A percentile compares a stretch with the other conserved stretches of the same genome.
These are phyloP conservation scores for Aldabrachelys gigantea DNA, from an alignment of 2,113 vertebrate genomes.

Conservation along the genomic window DNA sequence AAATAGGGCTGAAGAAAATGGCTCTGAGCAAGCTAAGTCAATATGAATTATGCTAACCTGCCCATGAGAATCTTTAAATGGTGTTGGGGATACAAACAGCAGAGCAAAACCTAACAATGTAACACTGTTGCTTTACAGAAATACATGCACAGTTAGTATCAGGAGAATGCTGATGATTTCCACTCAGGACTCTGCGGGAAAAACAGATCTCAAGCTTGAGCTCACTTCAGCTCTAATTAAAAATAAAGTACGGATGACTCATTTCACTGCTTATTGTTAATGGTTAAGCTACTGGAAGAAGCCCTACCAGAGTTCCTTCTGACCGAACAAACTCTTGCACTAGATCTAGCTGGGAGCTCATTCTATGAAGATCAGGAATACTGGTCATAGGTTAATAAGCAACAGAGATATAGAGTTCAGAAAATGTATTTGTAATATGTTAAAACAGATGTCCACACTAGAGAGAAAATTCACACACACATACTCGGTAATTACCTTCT, in stretches of 20 bases:
- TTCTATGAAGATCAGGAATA: not conserved
- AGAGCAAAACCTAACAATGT: not conserved
- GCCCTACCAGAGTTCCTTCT: conserved; percentile 15
- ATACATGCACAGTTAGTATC: conserved; percentile 1
- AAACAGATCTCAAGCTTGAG: conserved; percentile 31
- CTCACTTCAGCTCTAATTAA: conserved; percentile 55
- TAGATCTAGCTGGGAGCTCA: fast-evolving
- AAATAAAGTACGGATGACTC: conserved; percentile 59
- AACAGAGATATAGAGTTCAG: not conserved
- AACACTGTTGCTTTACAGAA: conserved; percentile 3
- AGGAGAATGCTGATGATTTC: conserved; percentile 18
- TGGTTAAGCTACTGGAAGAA: conserved; percentile 62
- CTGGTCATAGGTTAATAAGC: conserved; percentile 15
- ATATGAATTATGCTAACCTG: not conserved
- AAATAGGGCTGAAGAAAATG: not conserved
- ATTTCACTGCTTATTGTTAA: conserved; percentile 51
- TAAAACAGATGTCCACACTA: not conserved
- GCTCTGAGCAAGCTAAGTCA: not conserved
- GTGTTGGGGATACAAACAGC: not conserved
- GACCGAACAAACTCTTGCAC: not conserved
- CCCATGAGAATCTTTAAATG: not conserved
- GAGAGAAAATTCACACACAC: not conserved
- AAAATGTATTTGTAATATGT: conserved; percentile 10
- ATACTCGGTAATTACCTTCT: not conserved
- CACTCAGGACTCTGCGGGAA: conserved; percentile 35